Base-by-base conservation (phyloP, 2,797 vertebrate genomes). In the Heliangelus exortis region DNA sequence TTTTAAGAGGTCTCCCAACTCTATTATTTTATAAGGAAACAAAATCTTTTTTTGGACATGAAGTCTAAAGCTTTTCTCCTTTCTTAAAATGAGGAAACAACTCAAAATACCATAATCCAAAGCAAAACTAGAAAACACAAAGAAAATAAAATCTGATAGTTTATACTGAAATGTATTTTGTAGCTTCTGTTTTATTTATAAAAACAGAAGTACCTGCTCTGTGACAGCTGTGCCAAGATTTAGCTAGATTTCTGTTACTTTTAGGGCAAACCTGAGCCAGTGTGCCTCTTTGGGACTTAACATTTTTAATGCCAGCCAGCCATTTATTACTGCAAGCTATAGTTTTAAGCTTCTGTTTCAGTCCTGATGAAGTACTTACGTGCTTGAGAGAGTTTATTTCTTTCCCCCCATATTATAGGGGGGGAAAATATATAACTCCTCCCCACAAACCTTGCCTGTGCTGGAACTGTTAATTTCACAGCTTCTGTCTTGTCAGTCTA, bases 1-100 rank as follows among this genome's bases (percentile, higher is more conserved):
- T 94, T 88, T 31, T 45, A 87, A 89, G 96, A 90, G 34, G 41
- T 55, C 80, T 94, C 12, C 21, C 11, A 61, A 80, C 9, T 90
- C 91, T 76, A 84, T 88, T 33, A 83, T 95, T 96, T 96, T 72
- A 47, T 69, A 92, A 93, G 41, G 31, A 92, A 79, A 76, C 80
- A 84, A 89, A 65, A 51, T 58, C 20, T 55, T 88, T 80, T 80
- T 90, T 87, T 45, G 58, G 48, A 47, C 41, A 51, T 20, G 12
- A 79, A 77, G 29, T 51, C 51, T 80, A 73, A 87, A 85, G 65
- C 8, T 76, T 92, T 92, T 19, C 33, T 39, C 15, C 23, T 50
- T 83, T n/a, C 47, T 87, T 85, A 67, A 88, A 73, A 76, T 53
- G 74, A 54, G 25, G 31, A 76, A 85, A 89, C 10, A 0, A 41